phyloP scores from a whole-genome alignment of 2,888 invertebrate species.

The Aromia moschata region DNA sequence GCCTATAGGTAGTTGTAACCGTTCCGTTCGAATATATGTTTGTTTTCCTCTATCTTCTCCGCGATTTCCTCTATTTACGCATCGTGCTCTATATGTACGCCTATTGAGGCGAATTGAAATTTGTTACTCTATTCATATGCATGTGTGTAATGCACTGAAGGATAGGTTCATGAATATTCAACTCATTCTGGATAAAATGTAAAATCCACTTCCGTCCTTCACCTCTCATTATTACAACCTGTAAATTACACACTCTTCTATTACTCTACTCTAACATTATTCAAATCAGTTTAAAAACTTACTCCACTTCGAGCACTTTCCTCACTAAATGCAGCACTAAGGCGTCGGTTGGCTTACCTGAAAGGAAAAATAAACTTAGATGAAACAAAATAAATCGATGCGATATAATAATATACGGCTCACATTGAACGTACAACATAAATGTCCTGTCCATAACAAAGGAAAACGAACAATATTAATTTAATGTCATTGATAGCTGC shows the following conservation, averaged over 20 bases:
- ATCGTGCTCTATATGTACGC: too few species aligned
- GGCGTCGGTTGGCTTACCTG: slow-evolving; percentile 32
- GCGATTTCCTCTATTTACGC: too few species aligned
- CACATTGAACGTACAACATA: too few species aligned
- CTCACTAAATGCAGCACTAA: background rate
- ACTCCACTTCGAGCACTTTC: background rate
- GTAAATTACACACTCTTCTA: background rate
- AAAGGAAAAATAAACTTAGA: slow-evolving; percentile 15
- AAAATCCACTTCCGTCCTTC: background rate
- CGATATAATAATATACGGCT: background rate
- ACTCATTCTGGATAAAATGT: background rate
- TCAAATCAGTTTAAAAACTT: slow-evolving; percentile 4
- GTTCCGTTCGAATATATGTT: too few species aligned
- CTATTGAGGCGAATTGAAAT: too few species aligned
- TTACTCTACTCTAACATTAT: background rate
- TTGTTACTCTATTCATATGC: too few species aligned
- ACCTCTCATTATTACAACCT: background rate
- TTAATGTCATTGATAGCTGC: too few species aligned
- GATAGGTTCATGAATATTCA: slow-evolving; percentile 4
- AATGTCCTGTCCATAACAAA: too few species aligned
- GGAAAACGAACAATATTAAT: too few species aligned
- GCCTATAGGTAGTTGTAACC: too few species aligned
- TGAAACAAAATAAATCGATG: background rate
- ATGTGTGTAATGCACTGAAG: too few species aligned
- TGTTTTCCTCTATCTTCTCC: too few species aligned